Evolutionary conservation across 2,113 vertebrate genomes (phyloP).

Genomic region (Tupaia chinensis): DNA sequence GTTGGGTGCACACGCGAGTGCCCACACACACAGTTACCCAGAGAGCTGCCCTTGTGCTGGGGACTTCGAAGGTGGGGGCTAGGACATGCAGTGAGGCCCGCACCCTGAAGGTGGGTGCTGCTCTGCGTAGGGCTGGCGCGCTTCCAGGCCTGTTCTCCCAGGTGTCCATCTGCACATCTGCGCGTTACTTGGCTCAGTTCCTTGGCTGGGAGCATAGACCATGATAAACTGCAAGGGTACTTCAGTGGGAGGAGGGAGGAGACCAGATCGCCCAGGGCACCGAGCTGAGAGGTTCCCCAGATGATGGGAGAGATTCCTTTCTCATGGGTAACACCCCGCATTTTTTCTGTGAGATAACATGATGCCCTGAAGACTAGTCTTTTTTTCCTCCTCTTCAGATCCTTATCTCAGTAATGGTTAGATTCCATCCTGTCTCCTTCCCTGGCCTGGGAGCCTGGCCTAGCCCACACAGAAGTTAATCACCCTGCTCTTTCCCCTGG

Average conservation of each 20-base stretch:
- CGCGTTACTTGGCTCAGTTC: background rate
- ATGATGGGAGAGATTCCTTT: constrained; percentile 45
- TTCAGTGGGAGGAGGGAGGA: constrained; percentile 21
- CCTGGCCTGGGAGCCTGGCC: background rate
- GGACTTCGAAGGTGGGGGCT: background rate
- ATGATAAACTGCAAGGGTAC: background rate
- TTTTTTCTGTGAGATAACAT: constrained; percentile 48
- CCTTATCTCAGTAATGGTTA: constrained; percentile 36
- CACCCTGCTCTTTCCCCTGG: background rate
- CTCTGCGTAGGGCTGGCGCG: constrained; percentile 11
- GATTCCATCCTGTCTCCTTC: background rate
- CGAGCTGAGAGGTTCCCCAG: background rate
- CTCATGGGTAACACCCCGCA: background rate
- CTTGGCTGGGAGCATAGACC: background rate
- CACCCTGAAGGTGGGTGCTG: constrained; percentile 37
- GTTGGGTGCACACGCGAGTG: background rate
- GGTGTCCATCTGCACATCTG: constrained; percentile 25
- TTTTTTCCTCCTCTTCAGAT: constrained; percentile 17
- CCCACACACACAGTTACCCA: background rate
- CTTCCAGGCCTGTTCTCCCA: constrained; percentile 35
- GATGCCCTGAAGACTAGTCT: constrained; percentile 19
- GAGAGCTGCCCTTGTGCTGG: background rate
- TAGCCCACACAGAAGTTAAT: background rate
- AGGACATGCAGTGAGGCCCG: background rate
- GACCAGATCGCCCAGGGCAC: constrained; percentile 37